phyloP scores from a whole-genome alignment of 2,113 vertebrate genomes.

The Trichechus manatus region DNA sequence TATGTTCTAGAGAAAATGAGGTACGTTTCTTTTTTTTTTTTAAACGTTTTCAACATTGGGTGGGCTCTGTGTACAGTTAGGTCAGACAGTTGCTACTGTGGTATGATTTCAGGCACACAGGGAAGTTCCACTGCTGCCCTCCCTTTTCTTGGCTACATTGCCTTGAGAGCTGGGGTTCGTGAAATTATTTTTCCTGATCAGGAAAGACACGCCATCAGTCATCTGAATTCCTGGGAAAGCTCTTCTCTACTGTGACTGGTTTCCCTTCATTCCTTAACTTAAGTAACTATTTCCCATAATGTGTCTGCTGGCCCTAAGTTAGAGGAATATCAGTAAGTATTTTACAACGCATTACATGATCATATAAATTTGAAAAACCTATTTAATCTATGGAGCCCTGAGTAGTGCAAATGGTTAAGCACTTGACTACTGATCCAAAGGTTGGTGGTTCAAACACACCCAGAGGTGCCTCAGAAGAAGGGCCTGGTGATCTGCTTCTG shows the following conservation, averaged over 20 bases:
- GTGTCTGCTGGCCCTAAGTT: background rate
- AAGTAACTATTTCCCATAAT: background rate
- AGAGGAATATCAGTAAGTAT: background rate
- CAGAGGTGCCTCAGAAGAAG: background rate
- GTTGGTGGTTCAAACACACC: background rate
- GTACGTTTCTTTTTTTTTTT: background rate
- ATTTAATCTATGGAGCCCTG: background rate
- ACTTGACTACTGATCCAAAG: background rate
- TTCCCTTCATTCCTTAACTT: background rate
- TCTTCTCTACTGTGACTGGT: background rate
- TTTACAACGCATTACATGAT: background rate
- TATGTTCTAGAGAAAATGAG: conserved; percentile 13
- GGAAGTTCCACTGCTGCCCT: background rate
- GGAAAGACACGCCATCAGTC: background rate
- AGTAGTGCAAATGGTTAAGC: background rate
- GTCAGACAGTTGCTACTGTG: background rate
- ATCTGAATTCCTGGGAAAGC: background rate
- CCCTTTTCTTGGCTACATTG: background rate
- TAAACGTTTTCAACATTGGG: background rate
- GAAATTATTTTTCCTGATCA: background rate
- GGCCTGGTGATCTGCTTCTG: background rate
- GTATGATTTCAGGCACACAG: background rate
- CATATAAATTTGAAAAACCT: background rate
- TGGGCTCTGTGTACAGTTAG: background rate
- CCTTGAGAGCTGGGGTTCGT: background rate